Conservation (phyloP, 2,888 invertebrate species). For the Strigamia maritima region DNA sequence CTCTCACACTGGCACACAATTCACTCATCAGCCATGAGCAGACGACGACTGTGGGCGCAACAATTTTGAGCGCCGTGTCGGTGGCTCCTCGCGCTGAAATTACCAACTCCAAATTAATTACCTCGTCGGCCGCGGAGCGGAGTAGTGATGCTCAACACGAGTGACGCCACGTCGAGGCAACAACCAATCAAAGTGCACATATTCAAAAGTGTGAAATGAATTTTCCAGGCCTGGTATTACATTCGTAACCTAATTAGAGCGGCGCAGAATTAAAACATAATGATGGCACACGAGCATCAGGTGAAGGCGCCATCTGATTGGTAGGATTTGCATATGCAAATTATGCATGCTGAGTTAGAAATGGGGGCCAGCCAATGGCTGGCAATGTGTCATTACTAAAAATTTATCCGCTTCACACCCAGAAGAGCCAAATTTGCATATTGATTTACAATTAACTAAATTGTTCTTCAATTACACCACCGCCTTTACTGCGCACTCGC, state of each 20-base stretch:
- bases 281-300: conserved; percentile 39
- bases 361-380: conserved; percentile 32
- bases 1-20: conserved; percentile 14
- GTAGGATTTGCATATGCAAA: conserved; percentile 41
- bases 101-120: conserved; percentile 40
- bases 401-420: conserved; percentile 40
- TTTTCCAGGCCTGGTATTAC: conserved; percentile 40
- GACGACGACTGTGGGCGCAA: conserved; percentile 33
- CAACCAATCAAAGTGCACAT: conserved; percentile 39
- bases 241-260: conserved; percentile 40
- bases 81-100: conserved; percentile 38
- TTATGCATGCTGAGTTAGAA: conserved; percentile 31
- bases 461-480: conserved; percentile 37
- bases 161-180: conserved; percentile 38
- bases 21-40: conserved; percentile 29
- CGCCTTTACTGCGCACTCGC: conserved; percentile 13
- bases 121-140: conserved; percentile 37
- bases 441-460: conserved; percentile 40
- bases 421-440: conserved; percentile 37
- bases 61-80: conserved; percentile 31
- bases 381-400: conserved; percentile 40
- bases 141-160: conserved; percentile 35
- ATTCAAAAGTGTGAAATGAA: conserved; percentile 41
- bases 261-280: conserved; percentile 40
- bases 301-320: conserved; percentile 39